Evolutionary conservation across 2,113 vertebrate species (phyloP).

Genomic region (Ochotona princeps): DNA sequence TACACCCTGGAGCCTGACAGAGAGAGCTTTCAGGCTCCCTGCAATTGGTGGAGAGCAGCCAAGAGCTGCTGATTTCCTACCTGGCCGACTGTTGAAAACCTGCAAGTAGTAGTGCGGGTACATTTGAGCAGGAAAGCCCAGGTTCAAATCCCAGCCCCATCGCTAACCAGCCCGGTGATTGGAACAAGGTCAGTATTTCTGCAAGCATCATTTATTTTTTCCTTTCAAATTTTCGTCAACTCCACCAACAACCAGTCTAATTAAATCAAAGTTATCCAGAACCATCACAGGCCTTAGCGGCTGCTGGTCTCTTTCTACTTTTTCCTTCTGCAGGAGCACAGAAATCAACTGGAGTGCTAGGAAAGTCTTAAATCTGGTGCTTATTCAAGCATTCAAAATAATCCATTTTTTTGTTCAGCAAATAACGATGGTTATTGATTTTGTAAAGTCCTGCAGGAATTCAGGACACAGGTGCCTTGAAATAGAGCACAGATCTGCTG

Average conservation of each 20-base stretch:
- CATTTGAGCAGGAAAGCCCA: neutral
- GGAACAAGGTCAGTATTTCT: neutral
- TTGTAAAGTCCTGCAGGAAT: neutral
- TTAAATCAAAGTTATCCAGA: neutral
- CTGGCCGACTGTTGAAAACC: neutral
- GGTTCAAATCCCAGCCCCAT: neutral
- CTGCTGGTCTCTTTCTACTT: neutral
- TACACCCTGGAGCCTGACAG: neutral
- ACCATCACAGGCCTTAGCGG: neutral
- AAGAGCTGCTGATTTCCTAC: neutral
- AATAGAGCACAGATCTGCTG: neutral
- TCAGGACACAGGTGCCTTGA: neutral
- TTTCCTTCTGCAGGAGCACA: neutral
- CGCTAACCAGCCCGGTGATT: neutral
- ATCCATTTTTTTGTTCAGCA: neutral
- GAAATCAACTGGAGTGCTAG: neutral
- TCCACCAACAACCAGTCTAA: neutral
- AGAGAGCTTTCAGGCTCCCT: neutral
- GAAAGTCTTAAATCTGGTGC: neutral
- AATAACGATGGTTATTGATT: neutral
- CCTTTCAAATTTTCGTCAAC: neutral
- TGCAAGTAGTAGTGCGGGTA: neutral
- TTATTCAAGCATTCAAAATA: neutral
- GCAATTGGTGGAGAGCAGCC: too few relatives aligned
- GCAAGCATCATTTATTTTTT: neutral